phyloP scores from a whole-genome alignment of 1,140 invertebrate species.

The Musca vetustissima region DNA sequence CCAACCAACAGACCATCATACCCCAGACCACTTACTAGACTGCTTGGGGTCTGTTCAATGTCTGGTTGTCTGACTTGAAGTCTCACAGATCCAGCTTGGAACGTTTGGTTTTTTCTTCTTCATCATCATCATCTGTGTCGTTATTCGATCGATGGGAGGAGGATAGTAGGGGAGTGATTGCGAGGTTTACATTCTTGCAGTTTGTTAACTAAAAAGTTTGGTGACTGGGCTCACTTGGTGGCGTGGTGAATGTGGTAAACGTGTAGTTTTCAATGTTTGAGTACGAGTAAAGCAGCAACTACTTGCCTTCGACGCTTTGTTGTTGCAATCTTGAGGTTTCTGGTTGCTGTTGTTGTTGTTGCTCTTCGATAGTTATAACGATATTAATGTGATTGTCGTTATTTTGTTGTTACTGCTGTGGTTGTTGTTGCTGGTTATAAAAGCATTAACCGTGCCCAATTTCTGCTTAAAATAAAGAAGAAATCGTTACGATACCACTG shows the following conservation, averaged over 20 bases:
- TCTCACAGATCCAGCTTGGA: neutral
- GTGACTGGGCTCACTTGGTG: no score
- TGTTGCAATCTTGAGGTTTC: no score
- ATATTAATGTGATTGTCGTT: slow-evolving; percentile 14
- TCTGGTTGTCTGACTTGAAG: slow-evolving; percentile 15
- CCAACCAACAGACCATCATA: no score
- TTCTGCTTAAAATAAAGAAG: slow-evolving; percentile 13
- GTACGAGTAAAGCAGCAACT: neutral
- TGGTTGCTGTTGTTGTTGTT: neutral
- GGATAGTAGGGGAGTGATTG: no score
- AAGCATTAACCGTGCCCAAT: slow-evolving; percentile 18
- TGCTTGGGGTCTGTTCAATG: slow-evolving; percentile 19
- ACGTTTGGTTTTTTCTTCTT: no score
- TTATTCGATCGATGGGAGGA: no score
- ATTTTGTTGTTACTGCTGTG: neutral
- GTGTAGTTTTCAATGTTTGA: no score
- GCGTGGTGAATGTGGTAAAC: no score
- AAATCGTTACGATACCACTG: slow-evolving; percentile 11
- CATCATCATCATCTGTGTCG: no score
- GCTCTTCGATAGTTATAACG: slow-evolving; percentile 8
- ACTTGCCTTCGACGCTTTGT: no score
- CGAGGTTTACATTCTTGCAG: no score
- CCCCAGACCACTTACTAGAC: slow-evolving; percentile 1
- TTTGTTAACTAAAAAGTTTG: no score
- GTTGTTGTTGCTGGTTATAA: neutral